Percentiles rank a stretch among this genome's conserved stretches.
Conservation (phyloP, 2,797 vertebrate genomes). For the Monodelphis domestica region DNA sequence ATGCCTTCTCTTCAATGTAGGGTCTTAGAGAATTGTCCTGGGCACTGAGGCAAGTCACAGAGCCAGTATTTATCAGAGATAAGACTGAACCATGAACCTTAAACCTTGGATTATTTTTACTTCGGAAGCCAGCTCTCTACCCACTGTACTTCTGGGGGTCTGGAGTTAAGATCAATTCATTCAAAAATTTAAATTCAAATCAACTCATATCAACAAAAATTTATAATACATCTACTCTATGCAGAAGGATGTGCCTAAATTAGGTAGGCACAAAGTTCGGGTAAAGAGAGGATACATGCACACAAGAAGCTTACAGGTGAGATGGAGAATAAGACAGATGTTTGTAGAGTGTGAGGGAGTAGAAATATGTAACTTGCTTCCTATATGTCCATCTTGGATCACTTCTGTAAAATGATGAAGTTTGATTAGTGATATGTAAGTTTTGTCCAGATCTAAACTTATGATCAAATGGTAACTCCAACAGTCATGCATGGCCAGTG, state of each 20-base stretch:
- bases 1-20: not conserved
- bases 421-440: not conserved
- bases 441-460: not conserved
- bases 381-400: not conserved
- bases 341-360: not conserved
- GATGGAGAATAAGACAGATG: not conserved
- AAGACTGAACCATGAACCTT: too few relatives aligned
- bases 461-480: not conserved
- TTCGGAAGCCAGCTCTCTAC: not conserved
- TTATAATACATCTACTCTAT: not conserved
- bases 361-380: not conserved
- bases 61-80: not conserved
- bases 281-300: not conserved
- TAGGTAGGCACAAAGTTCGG: not conserved
- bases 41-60: not conserved
- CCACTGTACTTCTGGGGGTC: not conserved
- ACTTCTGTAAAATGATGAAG: not conserved
- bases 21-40: not conserved
- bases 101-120: not conserved
- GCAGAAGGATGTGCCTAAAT: not conserved
- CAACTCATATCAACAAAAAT: not conserved
- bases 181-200: not conserved
- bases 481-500: not conserved
- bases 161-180: not conserved
- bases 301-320: not conserved